Evolutionary conservation across 2,113 vertebrate species (phyloP).

Genomic region (Morone saxatilis): DNA sequence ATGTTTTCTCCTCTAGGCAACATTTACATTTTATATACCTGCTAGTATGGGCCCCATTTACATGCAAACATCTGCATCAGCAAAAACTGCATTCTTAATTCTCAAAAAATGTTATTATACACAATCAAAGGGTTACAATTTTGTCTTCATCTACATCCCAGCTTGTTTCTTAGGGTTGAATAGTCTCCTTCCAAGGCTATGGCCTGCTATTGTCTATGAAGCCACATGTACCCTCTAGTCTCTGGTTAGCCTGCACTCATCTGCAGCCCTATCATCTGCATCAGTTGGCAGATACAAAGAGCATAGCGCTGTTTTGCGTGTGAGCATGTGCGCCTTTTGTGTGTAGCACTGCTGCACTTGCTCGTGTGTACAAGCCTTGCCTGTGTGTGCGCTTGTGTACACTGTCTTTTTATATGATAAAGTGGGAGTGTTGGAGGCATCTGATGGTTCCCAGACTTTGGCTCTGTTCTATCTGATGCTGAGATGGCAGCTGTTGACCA

Average conservation of each 20-base stretch:
- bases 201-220: constrained; percentile 62
- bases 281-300: constrained; percentile 83
- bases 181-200: constrained; percentile 28
- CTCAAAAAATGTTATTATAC: not conserved
- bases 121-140: not conserved
- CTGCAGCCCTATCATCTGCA: constrained; percentile 81
- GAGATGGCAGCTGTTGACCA: constrained; percentile 83
- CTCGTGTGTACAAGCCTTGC: constrained; percentile 9
- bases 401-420: constrained; percentile 64
- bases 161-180: constrained; percentile 40
- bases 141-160: constrained; percentile 29
- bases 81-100: not conserved
- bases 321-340: constrained; percentile 70
- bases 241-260: constrained; percentile 67
- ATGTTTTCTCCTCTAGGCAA: not conserved
- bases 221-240: constrained; percentile 57
- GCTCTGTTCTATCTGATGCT: constrained; percentile 81
- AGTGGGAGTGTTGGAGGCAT: constrained; percentile 76
- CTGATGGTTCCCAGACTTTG: constrained; percentile 81
- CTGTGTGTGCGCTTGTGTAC: constrained; percentile 13
- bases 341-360: constrained; percentile 50
- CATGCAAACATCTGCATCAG: not conserved
- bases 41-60: fast-evolving
- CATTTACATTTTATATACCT: not conserved
- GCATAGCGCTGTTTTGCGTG: constrained; percentile 66